phyloP scores from a whole-genome alignment of 92 coral and sea anemone genomes.

The Umimayanthus kanabou region DNA sequence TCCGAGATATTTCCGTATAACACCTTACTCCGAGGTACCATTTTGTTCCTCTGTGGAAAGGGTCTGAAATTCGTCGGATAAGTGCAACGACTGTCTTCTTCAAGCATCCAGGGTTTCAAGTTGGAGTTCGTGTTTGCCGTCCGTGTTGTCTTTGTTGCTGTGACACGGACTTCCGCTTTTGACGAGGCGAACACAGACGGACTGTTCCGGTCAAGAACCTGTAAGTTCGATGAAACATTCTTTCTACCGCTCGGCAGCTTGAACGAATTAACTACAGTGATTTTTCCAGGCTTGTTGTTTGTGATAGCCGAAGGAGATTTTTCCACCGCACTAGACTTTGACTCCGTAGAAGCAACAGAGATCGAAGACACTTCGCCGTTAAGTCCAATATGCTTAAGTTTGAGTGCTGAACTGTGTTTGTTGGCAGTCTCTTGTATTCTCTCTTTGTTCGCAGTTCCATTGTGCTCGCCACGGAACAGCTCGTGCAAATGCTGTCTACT shows the following conservation, averaged over 20 bases:
- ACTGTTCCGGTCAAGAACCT: conserved; percentile 67
- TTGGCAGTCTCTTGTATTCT: conserved; percentile 5
- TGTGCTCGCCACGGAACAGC: conserved; percentile 86
- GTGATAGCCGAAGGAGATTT: conserved; percentile 21
- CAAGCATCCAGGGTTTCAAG: conserved; percentile 74
- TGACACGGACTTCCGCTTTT: conserved; percentile 30
- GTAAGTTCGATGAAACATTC: conserved; percentile 49
- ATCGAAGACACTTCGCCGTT: conserved; percentile 87
- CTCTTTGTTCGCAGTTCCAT: conserved; percentile 38
- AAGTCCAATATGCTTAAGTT: conserved; percentile 79
- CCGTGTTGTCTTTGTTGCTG: conserved; percentile 44
- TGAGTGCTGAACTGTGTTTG: conserved; percentile 34
- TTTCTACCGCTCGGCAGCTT: background rate
- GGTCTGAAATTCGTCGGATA: conserved; percentile 92
- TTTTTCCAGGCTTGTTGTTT: conserved; percentile 36
- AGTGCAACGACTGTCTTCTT: conserved; percentile 82
- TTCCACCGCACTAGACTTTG: conserved; percentile 45
- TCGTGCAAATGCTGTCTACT: conserved; percentile 86
- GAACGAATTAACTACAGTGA: conserved; percentile 47
- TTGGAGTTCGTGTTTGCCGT: conserved; percentile 36
- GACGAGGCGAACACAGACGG: conserved; percentile 63
- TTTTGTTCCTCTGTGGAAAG: conserved; percentile 83
- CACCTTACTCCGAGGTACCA: conserved; percentile 71
- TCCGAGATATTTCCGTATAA: conserved; percentile 81
- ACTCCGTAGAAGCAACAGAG: conserved; percentile 52